Base-by-base conservation (phyloP, 2,888 invertebrate genomes). In the Andrena bucephala region DNA sequence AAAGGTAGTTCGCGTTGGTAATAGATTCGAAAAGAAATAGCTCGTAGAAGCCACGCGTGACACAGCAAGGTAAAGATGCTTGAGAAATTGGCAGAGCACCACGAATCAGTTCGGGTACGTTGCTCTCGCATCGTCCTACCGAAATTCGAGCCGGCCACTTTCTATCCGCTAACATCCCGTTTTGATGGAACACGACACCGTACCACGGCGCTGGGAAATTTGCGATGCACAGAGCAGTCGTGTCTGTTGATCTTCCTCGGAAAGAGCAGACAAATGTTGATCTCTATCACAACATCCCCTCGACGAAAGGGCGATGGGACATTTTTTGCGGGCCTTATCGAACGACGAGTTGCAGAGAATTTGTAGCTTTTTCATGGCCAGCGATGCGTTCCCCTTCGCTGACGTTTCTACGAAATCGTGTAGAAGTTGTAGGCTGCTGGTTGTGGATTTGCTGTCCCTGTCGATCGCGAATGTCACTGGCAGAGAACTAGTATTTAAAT, bases 1-100 rank as follows among this genome's bases (percentile, higher is more conserved):
- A 79, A 16, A 16, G 42, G 5, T 42, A 42, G 42, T 13, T 42
- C 42, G 16, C 42, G 42, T 42, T 42, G 16, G 13, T 42, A 42
- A 42, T 42, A 42, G 42, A 42, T 42, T 42, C 16, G 42, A 16
- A 42, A 16, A 42, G 13, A 42, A 75, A 74, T 75, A 70, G 78
- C 70, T 57, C 62, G 60, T 31, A 66, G 70, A 73, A 70, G 69
- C 27, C 76, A 68, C 67, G 63, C 65, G 75, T 52, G 70, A 48
- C 52, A 50, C 27, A 27, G 72, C 72, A 27, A 68, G 72, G 72
- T 73, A 24, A 57, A 57, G 57, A 57, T 27, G 68, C 33, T 69
- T 54, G 33, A 33, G 72, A 69, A 83, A 83, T 83, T 83, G 83
- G 81, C 81, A 76, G 54, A 65, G 76, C 52, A 83, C 76, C 81